phyloP scores from a whole-genome alignment of 2,888 invertebrate genomes.

The Adelphocoris suturalis region DNA sequence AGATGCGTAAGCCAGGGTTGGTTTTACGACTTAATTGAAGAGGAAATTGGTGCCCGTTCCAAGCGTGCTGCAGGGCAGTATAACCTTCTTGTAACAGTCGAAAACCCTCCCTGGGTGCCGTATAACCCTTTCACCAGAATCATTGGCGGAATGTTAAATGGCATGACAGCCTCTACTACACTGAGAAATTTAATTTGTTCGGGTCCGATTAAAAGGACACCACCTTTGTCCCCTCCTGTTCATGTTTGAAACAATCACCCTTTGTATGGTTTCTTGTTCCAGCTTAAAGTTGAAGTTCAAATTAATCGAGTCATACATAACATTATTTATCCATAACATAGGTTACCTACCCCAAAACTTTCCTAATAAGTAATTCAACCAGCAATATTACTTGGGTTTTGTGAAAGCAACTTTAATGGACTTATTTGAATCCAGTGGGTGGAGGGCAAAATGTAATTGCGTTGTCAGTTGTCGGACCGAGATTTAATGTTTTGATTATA shows the following conservation, averaged over 20 bases:
- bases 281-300: background rate
- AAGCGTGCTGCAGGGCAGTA: background rate
- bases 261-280: background rate
- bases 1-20: conserved; percentile 8
- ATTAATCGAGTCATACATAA: conserved; percentile 28
- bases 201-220: background rate
- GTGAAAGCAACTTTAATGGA: conserved; percentile 45
- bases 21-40: conserved; percentile 55
- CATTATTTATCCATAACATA: background rate
- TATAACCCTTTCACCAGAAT: background rate
- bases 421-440: conserved; percentile 47
- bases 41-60: conserved; percentile 25
- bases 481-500: conserved; percentile 59
- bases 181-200: background rate
- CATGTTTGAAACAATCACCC: conserved; percentile 32
- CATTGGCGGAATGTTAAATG: background rate
- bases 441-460: conserved; percentile 15
- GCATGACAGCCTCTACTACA: background rate
- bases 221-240: background rate
- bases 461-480: conserved; percentile 30
- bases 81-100: background rate
- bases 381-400: conserved; percentile 24
- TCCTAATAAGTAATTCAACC: conserved; percentile 26
- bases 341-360: background rate
- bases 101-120: background rate